Base-by-base conservation (phyloP, 1,140 invertebrate species). In the Drosophila novamexicana region DNA sequence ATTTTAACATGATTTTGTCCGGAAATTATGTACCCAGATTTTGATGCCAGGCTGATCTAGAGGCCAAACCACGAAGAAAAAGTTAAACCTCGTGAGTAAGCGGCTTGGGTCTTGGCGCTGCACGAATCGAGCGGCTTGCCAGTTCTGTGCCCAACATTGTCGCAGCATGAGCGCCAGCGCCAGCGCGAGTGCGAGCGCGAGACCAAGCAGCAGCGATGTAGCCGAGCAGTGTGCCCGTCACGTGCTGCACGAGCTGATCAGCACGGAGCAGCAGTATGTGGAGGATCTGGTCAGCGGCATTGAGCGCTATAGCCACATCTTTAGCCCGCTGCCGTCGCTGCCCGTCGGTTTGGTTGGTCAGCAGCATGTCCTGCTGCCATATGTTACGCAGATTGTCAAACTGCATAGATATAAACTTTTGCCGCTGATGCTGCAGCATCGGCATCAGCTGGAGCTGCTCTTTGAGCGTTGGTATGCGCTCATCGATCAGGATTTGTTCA, bases 221-320 rank as follows among this genome's bases (percentile, higher is more conserved):
- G 65, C 71, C 5, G 59, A 45, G 18, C 49, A 75, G 7, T 65
- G 65, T 16, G 54, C 40, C 7, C 71, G 44, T 6, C 22, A 47
- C 52, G 65, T 65, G 54, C 34, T 78, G 12, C 6, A 70, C 3
- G 75, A 78, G 16, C 61, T 78, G 54, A 10, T 78, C 16, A 29
- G 42, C 14, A 78, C 71, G 7, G 75, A 75, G n/a, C 65, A 66
- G 8, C 75, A 74, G 39, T 77, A 77, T 69, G 53, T 74, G 6
- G 47, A 74, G 1, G 71, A 74, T 64, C 34, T 77, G 42, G 18
- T 36, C 8, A n/a, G 10, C 4, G 71, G 72, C 6, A 32, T 65
- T 0, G 50, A 44, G 1, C 61, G 75, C 7, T 77, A 75, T 9
- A 39, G 36, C 3, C 47, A 37, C 18, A 70, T 77, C 36, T 77